phyloP scores from a whole-genome alignment of 2,113 vertebrate genomes.

The Ciconia maguari region DNA sequence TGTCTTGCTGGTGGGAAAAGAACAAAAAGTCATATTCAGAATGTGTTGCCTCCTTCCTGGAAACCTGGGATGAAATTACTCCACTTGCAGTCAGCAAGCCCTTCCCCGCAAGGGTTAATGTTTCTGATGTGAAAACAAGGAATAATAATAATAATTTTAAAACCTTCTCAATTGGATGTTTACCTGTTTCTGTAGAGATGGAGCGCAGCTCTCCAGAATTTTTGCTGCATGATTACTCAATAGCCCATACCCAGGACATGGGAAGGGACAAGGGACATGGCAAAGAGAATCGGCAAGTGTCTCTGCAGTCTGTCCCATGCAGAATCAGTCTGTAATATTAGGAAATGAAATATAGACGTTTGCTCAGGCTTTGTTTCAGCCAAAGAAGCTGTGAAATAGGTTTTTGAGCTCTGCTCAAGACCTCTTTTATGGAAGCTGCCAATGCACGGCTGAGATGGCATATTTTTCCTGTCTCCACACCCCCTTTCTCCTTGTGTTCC shows the following conservation, averaged over 20 bases:
- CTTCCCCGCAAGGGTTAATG: neutral
- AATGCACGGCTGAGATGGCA: neutral
- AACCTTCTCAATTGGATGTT: neutral
- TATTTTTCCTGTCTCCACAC: neutral
- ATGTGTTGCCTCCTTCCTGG: neutral
- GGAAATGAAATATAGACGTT: neutral
- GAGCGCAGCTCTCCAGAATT: neutral
- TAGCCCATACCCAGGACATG: neutral
- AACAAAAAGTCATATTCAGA: neutral
- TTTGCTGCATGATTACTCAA: neutral
- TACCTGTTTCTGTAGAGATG: neutral
- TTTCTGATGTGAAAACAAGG: neutral
- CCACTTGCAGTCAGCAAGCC: neutral
- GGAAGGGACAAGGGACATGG: neutral
- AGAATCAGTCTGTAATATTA: neutral
- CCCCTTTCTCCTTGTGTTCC: neutral
- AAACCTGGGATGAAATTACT: neutral
- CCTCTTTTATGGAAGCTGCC: neutral
- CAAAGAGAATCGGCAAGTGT: neutral
- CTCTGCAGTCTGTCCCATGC: neutral
- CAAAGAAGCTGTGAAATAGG: constrained; percentile 8
- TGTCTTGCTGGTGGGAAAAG: neutral
- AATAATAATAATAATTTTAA: neutral
- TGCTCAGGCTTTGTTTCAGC: neutral
- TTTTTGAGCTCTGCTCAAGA: neutral